These are phyloP conservation scores for Amphiprion ocellaris DNA, from an alignment of 2,113 vertebrate species.

Conservation along the genomic window DNA sequence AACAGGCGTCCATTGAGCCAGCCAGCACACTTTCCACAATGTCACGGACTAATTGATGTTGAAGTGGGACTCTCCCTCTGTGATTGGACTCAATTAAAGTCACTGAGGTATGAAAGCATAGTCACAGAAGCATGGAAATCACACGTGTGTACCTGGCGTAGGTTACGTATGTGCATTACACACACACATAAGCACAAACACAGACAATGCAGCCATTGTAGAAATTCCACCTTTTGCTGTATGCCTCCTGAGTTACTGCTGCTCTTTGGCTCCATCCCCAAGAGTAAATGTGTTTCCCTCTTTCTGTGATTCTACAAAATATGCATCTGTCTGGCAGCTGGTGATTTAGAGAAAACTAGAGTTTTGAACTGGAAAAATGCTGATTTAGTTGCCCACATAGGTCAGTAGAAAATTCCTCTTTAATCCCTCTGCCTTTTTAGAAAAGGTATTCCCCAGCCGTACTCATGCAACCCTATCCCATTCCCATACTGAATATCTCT, in stretches of 20 bases:
- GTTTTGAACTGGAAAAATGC: not conserved
- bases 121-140: constrained; percentile 13
- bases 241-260: constrained; percentile 1
- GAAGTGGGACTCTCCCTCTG: constrained; percentile 41
- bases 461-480: not conserved
- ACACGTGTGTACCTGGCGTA: constrained; percentile 2
- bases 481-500: constrained; percentile 2
- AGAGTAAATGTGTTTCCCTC: constrained; percentile 16
- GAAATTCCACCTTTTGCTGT: constrained; percentile 5
- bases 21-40: constrained; percentile 64
- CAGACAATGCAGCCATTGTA: constrained; percentile 30
- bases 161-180: not conserved
- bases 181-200: constrained; percentile 21
- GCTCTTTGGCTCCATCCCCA: not conserved
- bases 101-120: constrained; percentile 34
- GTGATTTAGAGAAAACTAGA: constrained; percentile 16
- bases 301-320: not conserved
- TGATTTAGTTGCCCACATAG: not conserved
- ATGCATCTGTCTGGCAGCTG: not conserved
- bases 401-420: constrained; percentile 21
- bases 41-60: constrained; percentile 54
- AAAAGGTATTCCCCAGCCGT: constrained; percentile 22
- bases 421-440: not conserved
- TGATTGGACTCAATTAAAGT: constrained; percentile 54
- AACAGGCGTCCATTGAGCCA: constrained; percentile 67